Evolutionary conservation across 2,888 invertebrate genomes (phyloP).

Genomic region (Stenichneumon culpator): DNA sequence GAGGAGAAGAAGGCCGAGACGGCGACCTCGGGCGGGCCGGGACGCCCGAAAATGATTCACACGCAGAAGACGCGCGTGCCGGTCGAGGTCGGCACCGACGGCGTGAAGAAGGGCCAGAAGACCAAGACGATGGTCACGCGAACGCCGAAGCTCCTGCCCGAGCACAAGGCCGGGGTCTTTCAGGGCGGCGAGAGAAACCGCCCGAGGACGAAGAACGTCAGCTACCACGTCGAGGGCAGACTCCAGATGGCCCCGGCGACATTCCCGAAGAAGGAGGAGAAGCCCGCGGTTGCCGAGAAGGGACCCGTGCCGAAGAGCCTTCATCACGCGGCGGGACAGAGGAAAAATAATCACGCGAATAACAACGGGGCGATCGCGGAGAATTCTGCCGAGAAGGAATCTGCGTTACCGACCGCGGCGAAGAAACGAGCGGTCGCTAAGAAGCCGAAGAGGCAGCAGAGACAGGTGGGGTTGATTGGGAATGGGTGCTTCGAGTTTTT

Average conservation of each 20-base stretch:
- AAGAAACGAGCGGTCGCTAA: slow-evolving; percentile 43
- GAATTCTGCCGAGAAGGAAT: slow-evolving; percentile 64
- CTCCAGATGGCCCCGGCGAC: slow-evolving; percentile 86
- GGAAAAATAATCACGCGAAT: slow-evolving; percentile 76
- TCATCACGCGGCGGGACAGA: slow-evolving; percentile 71
- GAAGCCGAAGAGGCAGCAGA: slow-evolving; percentile 66
- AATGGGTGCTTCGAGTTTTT: too few relatives aligned
- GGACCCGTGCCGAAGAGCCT: slow-evolving; percentile 24
- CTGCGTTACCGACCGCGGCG: slow-evolving; percentile 15
- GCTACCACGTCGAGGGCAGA: slow-evolving; percentile 87
- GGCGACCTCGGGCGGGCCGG: slow-evolving; percentile 84
- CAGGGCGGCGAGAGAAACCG: slow-evolving; percentile 85
- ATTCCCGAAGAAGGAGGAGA: slow-evolving; percentile 84
- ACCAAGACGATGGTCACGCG: slow-evolving; percentile 87
- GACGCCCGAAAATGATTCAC: slow-evolving; percentile 91
- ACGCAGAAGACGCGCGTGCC: slow-evolving; percentile 89
- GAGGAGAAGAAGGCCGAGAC: slow-evolving; percentile 79
- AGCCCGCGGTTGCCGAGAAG: slow-evolving; percentile 17
- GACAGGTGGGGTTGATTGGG: too few relatives aligned
- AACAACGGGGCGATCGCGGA: slow-evolving; percentile 79
- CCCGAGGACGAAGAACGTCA: slow-evolving; percentile 89
- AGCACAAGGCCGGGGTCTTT: slow-evolving; percentile 83
- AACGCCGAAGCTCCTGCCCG: slow-evolving; percentile 85
- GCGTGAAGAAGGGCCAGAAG: slow-evolving; percentile 87
- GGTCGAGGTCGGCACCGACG: slow-evolving; percentile 85